Base-by-base conservation (phyloP, 2,113 vertebrate species). In the Rhinopomastus cyanomelas region DNA sequence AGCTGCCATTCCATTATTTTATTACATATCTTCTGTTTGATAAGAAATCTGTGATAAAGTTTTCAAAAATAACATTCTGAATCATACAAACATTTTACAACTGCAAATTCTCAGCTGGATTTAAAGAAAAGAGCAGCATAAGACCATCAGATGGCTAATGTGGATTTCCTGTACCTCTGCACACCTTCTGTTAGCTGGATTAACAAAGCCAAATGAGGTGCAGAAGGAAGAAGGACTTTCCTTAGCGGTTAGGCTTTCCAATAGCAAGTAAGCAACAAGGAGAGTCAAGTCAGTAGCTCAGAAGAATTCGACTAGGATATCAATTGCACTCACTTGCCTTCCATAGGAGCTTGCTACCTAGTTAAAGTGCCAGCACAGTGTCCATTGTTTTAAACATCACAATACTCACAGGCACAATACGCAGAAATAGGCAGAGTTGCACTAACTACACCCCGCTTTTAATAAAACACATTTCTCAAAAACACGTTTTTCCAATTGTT, bases 401-500 rank as follows among this genome's bases (percentile, higher is more conserved):
- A 79, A 39, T 34, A 17, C 86, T 92, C 68, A 66, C 60, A 85
- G 21, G 62, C 51, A 77, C 83, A 85, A 89, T 85, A 78, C 74
- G 89, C 42, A 95, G 82, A 97, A 88, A 92, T 76, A 93, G 69
- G 32, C 65, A 93, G 48, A 37, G 39, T 18, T 88, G 56, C 62
- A 64, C 82, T 85, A 82, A 68, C n/a, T 77, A 84, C 57, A 82
- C 61, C 65, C 36, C 39, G 32, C 61, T 68, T 96, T 94, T 94
- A 95, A 94, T 93, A 90, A 85, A 87, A 93, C 77, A 11, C 26
- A 89, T 80, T 85, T 89, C 30, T 81, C 51, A 95, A 87, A 92
- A 96, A 96, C 85, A 89, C 32, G 26, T 73, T 85, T 64, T 95
- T 93, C 64, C 93, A 89, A 74, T 44, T 90, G 46, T 91, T 91